Conservation (phyloP, 2,113 vertebrate genomes). For the Climacteris rufus region DNA sequence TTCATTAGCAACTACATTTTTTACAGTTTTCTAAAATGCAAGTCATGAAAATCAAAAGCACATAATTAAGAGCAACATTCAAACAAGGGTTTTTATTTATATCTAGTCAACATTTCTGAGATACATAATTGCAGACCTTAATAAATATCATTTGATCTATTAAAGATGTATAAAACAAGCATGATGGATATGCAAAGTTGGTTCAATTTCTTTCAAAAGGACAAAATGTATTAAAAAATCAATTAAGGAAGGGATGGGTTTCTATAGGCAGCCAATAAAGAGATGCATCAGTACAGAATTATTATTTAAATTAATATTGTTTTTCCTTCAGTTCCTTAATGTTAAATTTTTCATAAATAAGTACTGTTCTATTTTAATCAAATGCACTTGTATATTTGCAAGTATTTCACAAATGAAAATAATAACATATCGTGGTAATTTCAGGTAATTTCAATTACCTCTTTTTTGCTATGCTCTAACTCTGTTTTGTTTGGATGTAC, state of each 20-base stretch:
- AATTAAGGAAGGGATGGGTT: not conserved
- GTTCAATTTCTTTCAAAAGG: not conserved
- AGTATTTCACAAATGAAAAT: not conserved
- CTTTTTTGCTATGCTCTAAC: not conserved
- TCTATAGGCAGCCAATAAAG: not conserved
- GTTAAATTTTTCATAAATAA: not conserved
- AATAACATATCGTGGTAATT: not conserved
- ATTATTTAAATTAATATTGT: not conserved
- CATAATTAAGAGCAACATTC: conserved; percentile 26
- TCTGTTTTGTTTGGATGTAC: not conserved
- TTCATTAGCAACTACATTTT: conserved; percentile 41
- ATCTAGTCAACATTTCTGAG: conserved; percentile 23
- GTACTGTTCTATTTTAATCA: not conserved
- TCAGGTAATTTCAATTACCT: not conserved
- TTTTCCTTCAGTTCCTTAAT: not conserved
- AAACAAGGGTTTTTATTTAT: conserved; percentile 21
- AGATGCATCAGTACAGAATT: not conserved
- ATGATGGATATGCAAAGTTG: not conserved
- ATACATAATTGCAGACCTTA: conserved; percentile 41
- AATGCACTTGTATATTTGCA: not conserved
- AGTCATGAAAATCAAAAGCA: conserved; percentile 34
- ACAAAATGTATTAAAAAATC: conserved; percentile 1
- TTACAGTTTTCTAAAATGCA: not conserved
- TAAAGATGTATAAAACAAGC: conserved; percentile 12
- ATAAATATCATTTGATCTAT: conserved; percentile 42